Evolutionary conservation across 2,797 vertebrate species (phyloP), one percentile per base, ranked within the genome.

Genomic region (Cyclopterus lumpus): DNA sequence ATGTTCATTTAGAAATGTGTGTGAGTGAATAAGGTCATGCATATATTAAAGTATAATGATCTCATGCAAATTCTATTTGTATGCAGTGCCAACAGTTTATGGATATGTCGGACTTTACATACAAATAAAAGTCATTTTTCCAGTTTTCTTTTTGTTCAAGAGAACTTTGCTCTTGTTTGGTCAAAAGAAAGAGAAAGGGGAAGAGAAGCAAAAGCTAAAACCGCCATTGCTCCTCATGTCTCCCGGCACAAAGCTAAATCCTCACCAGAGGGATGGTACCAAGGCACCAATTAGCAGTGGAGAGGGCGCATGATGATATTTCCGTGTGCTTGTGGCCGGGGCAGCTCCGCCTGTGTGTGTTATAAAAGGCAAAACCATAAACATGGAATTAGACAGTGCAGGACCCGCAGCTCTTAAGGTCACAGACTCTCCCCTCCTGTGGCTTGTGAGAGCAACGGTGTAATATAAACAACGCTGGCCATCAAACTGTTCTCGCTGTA

Each of bases 361-460:
- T 95, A 94, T 93, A 95, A 95, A 95, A 93, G 91, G 91, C 86
- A 90, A 93, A 90, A 85, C 91, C 93, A 88, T 93, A 94, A 95
- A 94, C 93, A 90, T 95, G 90, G 93, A 93, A 93, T 94, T 93
- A 94, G 90, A 91, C 91, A 88, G 93, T 34, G 84, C 86, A 84
- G 91, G 88, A 87, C 91, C 91, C 88, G 82, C 86, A 79, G 88
- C 89, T 91, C 82, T 87, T 90, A 84, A 88, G 89, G 91, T 91
- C 87, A 84, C 91, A 86, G 90, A 87, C 89, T 86, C 89, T 82
- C 82, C 89, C 84, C 86, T 89, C 82, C 85, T 87, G 86, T 10
- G 77, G 91, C 80, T 86, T 77, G 61, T 16, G 78, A 87, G 83
- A 79, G 88, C 69, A 91, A 80, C 66, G 71, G 82, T 87, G 89